Percentiles rank a stretch among this genome's conserved stretches.
Evolutionary conservation across 2,888 invertebrate genomes (phyloP).

Genomic region (Sylvicola cinctus): DNA sequence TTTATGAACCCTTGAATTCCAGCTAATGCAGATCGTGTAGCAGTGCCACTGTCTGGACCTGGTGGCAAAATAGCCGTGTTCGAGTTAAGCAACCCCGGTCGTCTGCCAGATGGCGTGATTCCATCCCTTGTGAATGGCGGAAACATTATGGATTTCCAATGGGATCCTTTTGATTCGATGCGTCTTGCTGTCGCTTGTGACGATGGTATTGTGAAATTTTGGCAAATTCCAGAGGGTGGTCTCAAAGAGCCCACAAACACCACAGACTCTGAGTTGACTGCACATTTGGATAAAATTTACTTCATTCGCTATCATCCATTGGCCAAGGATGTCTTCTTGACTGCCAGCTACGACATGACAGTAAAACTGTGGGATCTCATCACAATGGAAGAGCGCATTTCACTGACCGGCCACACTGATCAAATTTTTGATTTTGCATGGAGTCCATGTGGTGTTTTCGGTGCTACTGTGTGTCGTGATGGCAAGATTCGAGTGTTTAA

Average conservation of each 20-base stretch:
- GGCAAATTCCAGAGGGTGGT: slow-evolving; percentile 55
- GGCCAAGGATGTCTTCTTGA: slow-evolving; percentile 65
- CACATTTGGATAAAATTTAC: slow-evolving; percentile 81
- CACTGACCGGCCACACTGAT: slow-evolving; percentile 56
- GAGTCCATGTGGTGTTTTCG: slow-evolving; percentile 74
- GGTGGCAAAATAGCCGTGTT: slow-evolving; percentile 79
- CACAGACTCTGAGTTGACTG: slow-evolving; percentile 44
- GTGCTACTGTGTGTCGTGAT: slow-evolving; percentile 82
- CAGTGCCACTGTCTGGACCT: slow-evolving; percentile 75
- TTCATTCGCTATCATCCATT: slow-evolving; percentile 80
- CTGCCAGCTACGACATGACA: slow-evolving; percentile 78
- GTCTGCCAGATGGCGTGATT: slow-evolving; percentile 58
- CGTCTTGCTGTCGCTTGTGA: slow-evolving; percentile 76
- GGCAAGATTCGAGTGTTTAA: slow-evolving; percentile 58
- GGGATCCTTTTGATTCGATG: slow-evolving; percentile 76
- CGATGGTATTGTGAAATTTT: slow-evolving; percentile 62
- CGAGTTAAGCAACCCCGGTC: slow-evolving; percentile 56
- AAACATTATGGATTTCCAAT: slow-evolving; percentile 79
- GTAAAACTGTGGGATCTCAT: slow-evolving; percentile 72
- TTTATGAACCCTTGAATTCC: slow-evolving; percentile 8
- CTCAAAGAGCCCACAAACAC: slow-evolving; percentile 60
- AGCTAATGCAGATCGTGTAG: slow-evolving; percentile 74
- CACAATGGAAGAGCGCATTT: slow-evolving; percentile 38
- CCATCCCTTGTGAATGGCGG: slow-evolving; percentile 80
- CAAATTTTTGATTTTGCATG: slow-evolving; percentile 84